Evolutionary conservation across 2,888 invertebrate genomes (phyloP), one percentile per base, ranked within the genome.

Genomic region (Ormyrus labotus): DNA sequence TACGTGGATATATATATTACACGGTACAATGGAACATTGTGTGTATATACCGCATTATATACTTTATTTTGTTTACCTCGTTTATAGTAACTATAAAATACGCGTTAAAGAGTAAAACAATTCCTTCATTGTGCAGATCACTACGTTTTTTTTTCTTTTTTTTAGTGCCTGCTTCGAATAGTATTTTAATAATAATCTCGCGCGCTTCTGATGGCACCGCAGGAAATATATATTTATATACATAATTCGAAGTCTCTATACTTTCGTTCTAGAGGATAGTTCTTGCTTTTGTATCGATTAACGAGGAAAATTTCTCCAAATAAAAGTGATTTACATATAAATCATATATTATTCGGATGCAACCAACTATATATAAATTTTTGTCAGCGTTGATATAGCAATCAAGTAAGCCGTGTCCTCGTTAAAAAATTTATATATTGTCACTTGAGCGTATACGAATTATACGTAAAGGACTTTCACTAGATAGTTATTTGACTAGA

Each of bases 81-180:
- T 53, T 73, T 34, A 34, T 34, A 77, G 72, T 74, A 75, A 78
- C 76, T 78, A 68, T 79, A 75, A 75, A 76, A 68, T 72, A 79
- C 71, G 72, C 68, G 71, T 76, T 34, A 79, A 75, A 75, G 68
- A 72, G 67, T 73, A 68, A 75, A 81, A 72, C 79, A 81, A 79
- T 81, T 82, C 79, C 79, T 82, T 82, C 71, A 71, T 76, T 78
- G 74, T 81, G 81, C 74, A 81, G 73, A 70, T 73, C 64, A 78
- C 74, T 74, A 78, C 70, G 70, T 70, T 11, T 50, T 9, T 19
- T 19, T 19, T 19, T 19, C 2, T 19, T 19, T 19, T 19, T 60
- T 53, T 65, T 71, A 76, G 67, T 76, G 67, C 67, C 69, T 64
- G 77, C 64, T 57, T 55, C 55, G 68, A 79, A 67, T 78, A 78